A percentile compares a stretch with the other conserved stretches of the same genome.
These are phyloP conservation scores for Pao palembangensis DNA, from an alignment of 2,113 vertebrate species.

Conservation along the genomic window DNA sequence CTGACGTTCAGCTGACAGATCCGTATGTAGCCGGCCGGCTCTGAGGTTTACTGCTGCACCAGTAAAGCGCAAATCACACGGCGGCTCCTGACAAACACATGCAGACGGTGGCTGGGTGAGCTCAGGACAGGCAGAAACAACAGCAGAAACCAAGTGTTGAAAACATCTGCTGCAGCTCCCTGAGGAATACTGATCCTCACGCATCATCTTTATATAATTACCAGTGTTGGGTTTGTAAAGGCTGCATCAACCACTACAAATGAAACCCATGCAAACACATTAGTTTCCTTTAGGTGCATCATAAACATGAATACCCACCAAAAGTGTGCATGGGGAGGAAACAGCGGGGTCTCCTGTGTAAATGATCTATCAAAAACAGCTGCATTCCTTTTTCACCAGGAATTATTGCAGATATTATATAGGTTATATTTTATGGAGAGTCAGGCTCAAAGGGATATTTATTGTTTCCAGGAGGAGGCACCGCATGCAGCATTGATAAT, in stretches of 20 bases:
- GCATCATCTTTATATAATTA: too few species aligned
- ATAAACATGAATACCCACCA: conserved; percentile 12
- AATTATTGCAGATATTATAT: too few species aligned
- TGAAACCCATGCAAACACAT: too few species aligned
- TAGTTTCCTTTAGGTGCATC: neutral
- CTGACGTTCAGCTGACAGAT: conserved; percentile 54
- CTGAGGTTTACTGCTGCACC: conserved; percentile 50
- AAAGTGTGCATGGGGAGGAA: conserved; percentile 7
- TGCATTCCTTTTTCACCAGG: conserved; percentile 6
- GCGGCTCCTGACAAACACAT: conserved; percentile 34
- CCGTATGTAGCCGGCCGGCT: conserved; percentile 46
- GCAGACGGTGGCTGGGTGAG: conserved; percentile 28
- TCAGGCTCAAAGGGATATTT: conserved; percentile 28
- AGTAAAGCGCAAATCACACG: conserved; percentile 36
- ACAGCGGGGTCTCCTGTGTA: neutral
- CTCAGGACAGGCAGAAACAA: conserved; percentile 8
- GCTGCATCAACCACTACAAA: too few species aligned
- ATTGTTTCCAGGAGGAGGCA: conserved; percentile 19
- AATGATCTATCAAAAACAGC: conserved; percentile 12
- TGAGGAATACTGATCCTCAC: too few species aligned
- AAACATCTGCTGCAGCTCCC: conserved; percentile 3
- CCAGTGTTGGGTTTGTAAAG: too few species aligned
- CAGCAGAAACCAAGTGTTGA: neutral
- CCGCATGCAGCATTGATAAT: conserved; percentile 15
- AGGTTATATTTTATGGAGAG: neutral